Conservation (phyloP, 2,113 vertebrate genomes). For the Microtus richardsoni region DNA sequence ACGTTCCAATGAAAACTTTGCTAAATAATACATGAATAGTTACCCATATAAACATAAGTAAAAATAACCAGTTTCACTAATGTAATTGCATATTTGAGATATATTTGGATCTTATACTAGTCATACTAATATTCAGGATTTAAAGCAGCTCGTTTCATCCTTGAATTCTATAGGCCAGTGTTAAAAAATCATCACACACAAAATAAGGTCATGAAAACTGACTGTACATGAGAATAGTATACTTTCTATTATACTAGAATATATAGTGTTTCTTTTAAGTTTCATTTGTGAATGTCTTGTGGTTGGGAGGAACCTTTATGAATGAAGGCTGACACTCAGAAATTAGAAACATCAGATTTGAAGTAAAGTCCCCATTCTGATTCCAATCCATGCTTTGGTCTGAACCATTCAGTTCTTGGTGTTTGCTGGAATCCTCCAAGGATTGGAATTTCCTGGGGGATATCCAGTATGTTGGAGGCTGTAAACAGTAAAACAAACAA, state of each 20-base stretch:
- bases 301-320: neutral
- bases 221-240: neutral
- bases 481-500: slow-evolving; percentile 76
- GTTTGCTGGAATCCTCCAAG: slow-evolving; percentile 78
- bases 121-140: neutral
- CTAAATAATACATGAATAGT: neutral
- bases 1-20: slow-evolving; percentile 14
- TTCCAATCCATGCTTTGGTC: slow-evolving; percentile 65
- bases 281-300: slow-evolving; percentile 49
- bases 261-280: neutral
- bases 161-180: neutral
- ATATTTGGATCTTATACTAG: neutral
- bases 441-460: slow-evolving; percentile 80
- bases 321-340: slow-evolving; percentile 65
- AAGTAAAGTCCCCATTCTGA: slow-evolving; percentile 74
- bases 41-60: neutral
- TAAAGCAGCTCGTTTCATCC: slow-evolving; percentile 21
- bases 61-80: slow-evolving; percentile 8
- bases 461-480: slow-evolving; percentile 65
- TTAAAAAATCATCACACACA: neutral
- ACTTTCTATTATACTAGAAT: slow-evolving; percentile 36
- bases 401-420: slow-evolving; percentile 72
- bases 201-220: slow-evolving; percentile 2
- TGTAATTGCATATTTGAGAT: neutral
- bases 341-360: slow-evolving; percentile 27